Percentiles rank a stretch among this genome's conserved stretches.
phyloP scores from a whole-genome alignment of 2,888 invertebrate species.

The Pyrocoelia pectoralis region DNA sequence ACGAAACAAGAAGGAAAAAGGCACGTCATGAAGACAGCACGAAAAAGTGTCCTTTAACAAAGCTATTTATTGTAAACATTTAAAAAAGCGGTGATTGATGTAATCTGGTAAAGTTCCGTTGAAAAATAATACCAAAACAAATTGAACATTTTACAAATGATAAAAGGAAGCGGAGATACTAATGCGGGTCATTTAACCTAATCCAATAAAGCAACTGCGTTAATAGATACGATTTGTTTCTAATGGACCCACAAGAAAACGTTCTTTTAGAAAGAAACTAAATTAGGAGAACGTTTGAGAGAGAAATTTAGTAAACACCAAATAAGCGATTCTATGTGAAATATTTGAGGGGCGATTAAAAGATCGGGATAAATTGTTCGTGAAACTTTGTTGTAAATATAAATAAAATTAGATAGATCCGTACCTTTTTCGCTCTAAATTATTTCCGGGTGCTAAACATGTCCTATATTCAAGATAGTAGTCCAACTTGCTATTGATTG shows the following conservation, averaged over 20 bases:
- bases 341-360: slow-evolving; percentile 10
- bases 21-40: no score
- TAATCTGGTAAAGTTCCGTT: not conserved
- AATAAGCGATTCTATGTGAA: slow-evolving; percentile 18
- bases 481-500: slow-evolving; percentile 44
- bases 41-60: no score
- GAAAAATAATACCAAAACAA: not conserved
- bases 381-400: slow-evolving; percentile 24
- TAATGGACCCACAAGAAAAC: slow-evolving; percentile 32
- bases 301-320: slow-evolving; percentile 29
- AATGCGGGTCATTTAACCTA: slow-evolving; percentile 12
- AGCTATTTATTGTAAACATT: no score
- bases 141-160: not conserved
- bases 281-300: slow-evolving; percentile 25
- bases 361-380: not conserved
- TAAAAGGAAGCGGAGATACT: slow-evolving; percentile 6
- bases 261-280: slow-evolving; percentile 22
- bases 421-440: slow-evolving; percentile 26
- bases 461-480: slow-evolving; percentile 36
- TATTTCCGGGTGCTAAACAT: slow-evolving; percentile 29
- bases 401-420: slow-evolving; percentile 10
- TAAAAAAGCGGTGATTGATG: not conserved
- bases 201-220: slow-evolving; percentile 27
- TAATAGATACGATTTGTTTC: slow-evolving; percentile 32
- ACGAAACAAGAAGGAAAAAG: no score